Evolutionary conservation across 2,888 invertebrate species (phyloP).

Genomic region (Athalia rosae): DNA sequence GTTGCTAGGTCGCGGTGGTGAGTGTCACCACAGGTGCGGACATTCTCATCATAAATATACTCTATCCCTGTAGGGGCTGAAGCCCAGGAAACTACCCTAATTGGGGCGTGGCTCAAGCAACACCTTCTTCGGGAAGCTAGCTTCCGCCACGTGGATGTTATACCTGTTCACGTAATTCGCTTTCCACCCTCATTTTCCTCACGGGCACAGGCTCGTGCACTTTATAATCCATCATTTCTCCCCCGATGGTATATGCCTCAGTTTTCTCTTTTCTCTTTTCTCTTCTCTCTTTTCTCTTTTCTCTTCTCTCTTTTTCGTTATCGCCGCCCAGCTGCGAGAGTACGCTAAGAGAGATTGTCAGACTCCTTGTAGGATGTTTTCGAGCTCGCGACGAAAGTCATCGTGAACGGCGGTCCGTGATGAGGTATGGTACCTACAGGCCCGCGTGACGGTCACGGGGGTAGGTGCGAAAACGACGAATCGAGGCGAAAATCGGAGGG

Average conservation of each 20-base stretch:
- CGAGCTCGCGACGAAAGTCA: constrained; percentile 4
- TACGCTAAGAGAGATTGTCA: not conserved
- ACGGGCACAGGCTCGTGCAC: not conserved
- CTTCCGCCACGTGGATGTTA: constrained; percentile 36
- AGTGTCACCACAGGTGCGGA: constrained; percentile 72
- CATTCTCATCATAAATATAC: constrained; percentile 71
- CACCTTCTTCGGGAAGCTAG: constrained; percentile 58
- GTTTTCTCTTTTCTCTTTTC: not conserved
- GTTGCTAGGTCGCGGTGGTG: constrained; percentile 59
- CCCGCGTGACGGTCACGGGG: too few species aligned
- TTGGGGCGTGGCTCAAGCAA: constrained; percentile 70
- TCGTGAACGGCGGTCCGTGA: not conserved
- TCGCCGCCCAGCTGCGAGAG: not conserved
- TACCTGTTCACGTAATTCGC: constrained; percentile 17
- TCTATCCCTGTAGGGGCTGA: constrained; percentile 48
- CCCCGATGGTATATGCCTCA: not conserved
- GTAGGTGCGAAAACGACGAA: not conserved
- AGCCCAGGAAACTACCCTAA: constrained; percentile 64
- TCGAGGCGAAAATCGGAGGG: not conserved
- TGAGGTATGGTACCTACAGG: too few species aligned
- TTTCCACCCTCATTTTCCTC: not conserved
- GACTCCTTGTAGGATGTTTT: not conserved
- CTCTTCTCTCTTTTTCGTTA: not conserved
- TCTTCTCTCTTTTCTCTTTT: not conserved
- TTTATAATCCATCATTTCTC: constrained; percentile 20